Conservation (phyloP, 2,797 vertebrate species). For the Sylvia borin region DNA sequence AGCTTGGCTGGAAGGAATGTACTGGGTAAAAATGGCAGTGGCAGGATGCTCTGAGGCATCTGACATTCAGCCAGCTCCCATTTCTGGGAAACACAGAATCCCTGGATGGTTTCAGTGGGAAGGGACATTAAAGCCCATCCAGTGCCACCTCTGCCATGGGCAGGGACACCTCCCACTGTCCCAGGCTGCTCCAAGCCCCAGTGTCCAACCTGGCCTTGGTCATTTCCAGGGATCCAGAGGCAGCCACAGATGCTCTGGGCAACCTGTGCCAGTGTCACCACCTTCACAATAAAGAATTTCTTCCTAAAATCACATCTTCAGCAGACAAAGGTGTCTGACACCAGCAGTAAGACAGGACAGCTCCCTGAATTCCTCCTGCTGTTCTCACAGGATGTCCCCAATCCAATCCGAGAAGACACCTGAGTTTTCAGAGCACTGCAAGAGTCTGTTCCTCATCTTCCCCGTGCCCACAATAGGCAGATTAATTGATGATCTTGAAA, state of each 20-base stretch:
- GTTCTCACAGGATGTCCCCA: neutral
- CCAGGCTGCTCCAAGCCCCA: accelerated
- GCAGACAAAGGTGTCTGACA: neutral
- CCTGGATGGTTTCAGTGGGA: neutral
- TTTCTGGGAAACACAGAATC: neutral
- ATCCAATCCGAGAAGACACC: accelerated
- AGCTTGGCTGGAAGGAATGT: neutral
- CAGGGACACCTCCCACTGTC: accelerated
- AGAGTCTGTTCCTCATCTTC: neutral
- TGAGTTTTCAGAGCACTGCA: neutral
- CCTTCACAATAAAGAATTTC: neutral
- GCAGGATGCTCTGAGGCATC: neutral
- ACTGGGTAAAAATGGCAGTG: neutral
- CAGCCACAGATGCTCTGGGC: neutral
- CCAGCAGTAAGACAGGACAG: neutral
- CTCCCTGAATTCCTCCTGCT: no score
- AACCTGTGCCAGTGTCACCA: neutral
- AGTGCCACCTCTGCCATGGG: neutral
- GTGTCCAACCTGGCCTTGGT: neutral
- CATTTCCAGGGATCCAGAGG: neutral
- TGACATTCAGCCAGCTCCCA: neutral
- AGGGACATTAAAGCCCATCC: neutral
- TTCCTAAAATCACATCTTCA: neutral
- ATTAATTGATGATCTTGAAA: neutral
- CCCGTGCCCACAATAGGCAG: accelerated